Conservation (phyloP, 1,140 invertebrate species). For the Caenorhabditis brenneri region DNA sequence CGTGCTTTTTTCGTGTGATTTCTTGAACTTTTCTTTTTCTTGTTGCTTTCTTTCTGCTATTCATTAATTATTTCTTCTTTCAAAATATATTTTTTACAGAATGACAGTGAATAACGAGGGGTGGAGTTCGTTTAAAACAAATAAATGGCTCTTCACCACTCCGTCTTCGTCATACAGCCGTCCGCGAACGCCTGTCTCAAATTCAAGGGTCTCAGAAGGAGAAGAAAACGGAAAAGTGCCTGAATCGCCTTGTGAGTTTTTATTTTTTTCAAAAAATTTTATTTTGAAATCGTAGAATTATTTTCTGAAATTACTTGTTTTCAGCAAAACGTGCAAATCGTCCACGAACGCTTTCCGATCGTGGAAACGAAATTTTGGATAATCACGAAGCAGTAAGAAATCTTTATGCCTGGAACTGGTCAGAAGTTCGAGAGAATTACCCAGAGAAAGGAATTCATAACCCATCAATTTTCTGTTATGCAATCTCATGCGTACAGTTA, state of each 20-base stretch:
- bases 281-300: background rate
- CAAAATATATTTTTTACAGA: background rate
- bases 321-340: slow-evolving; percentile 12
- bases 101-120: slow-evolving; percentile 25
- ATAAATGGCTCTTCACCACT: slow-evolving; percentile 31
- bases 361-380: slow-evolving; percentile 2
- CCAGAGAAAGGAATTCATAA: background rate
- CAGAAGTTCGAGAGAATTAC: slow-evolving; percentile 10
- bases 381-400: slow-evolving; percentile 22
- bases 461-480: slow-evolving; percentile 3
- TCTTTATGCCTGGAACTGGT: slow-evolving; percentile 16
- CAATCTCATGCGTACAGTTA: slow-evolving; percentile 15
- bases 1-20: background rate
- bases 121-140: slow-evolving; percentile 16
- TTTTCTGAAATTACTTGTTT: background rate
- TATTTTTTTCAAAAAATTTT: background rate
- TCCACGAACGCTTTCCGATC: background rate
- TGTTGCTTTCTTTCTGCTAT: too few species aligned
- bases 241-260: background rate
- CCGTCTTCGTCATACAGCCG: background rate
- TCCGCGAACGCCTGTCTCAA: background rate
- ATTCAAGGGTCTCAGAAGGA: background rate
- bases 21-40: too few species aligned
- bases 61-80: background rate
- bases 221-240: background rate